Base-by-base conservation (phyloP, 1,140 invertebrate species). In the Macrotrachela quadricornifera region DNA sequence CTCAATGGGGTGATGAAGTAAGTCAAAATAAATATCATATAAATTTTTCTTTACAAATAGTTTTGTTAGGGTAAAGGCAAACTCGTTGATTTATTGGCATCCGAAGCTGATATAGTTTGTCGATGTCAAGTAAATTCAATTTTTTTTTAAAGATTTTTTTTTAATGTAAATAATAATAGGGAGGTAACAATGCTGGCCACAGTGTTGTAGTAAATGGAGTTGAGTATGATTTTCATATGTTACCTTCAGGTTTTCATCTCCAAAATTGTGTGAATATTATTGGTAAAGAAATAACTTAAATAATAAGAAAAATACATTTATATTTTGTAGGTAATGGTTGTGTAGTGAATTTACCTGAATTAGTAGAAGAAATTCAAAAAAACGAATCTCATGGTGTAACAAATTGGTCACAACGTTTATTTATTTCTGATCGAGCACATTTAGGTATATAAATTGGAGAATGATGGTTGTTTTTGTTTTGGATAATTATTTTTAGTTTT, bases 181-280 rank as follows among this genome's bases (percentile, higher is more conserved):
- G 94, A 58, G 94, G 94, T 50, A 97, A 96, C 76, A 99, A 99
- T 78, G 94, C 94, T 57, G 94, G 94, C 18, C 94, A 99, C 71
- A 97, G 92, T 6, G 91, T 99, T 44, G 86, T 97, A 18, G 85
- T 91, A 49, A 80, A 86, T 62, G 83, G 82, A 56, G 78, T 77
- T 44, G 82, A 85, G 72, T 99, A 87, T 72, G 85, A 94, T 71
- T 97, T 99, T 67, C 94, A 99, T 72, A 75, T 99, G 46, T 72
- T 99, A 46, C 94, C 94, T 37, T 91, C 86, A 73, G 92, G 92
- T 53, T 87, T 97, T 60, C 85, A 96, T 57, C 45, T 50, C 17
- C 21, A 50, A 30, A 38, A 46, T 1, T 50, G 48, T 42, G 79
- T 77, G 63, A 90, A 87, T 50, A 76, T 97, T 46, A 92, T 97